Conservation (phyloP, 2,888 invertebrate genomes). For the Junonia oenone region DNA sequence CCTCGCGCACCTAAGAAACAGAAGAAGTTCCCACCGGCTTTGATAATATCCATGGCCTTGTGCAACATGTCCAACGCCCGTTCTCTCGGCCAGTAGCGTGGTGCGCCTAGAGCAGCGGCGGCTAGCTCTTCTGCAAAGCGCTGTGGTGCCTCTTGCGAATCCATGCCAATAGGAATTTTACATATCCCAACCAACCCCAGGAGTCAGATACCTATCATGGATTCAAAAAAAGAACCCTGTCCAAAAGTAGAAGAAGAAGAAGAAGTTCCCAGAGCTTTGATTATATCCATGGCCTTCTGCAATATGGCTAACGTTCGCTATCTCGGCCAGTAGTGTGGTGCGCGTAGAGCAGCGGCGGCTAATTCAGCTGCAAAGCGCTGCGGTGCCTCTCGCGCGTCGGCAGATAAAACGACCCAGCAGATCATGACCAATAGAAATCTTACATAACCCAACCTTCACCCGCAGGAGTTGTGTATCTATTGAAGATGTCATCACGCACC, state of each 20-base stretch:
- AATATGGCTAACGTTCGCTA: conserved; percentile 81
- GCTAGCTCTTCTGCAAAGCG: conserved; percentile 89
- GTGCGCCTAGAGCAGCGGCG: conserved; percentile 88
- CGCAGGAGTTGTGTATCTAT: too few species aligned
- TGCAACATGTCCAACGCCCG: conserved; percentile 82
- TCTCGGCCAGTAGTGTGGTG: conserved; percentile 90
- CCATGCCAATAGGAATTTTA: too few species aligned
- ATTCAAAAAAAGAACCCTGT: too few species aligned
- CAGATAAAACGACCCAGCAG: too few species aligned
- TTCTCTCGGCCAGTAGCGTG: conserved; percentile 88
- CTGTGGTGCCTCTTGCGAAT: conserved; percentile 89
- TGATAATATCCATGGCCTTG: conserved; percentile 81
- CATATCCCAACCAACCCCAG: too few species aligned
- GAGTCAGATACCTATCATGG: too few species aligned
- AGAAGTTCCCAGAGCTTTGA: conserved; percentile 61
- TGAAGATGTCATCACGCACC: too few species aligned
- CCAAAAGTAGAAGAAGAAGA: too few species aligned
- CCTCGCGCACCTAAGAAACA: too few species aligned
- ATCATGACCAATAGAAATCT: too few species aligned
- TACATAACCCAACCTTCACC: too few species aligned
- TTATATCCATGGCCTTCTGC: conserved; percentile 80
- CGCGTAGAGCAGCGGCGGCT: conserved; percentile 87
- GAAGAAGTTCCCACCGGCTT: conserved; percentile 50
- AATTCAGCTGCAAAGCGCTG: conserved; percentile 91
- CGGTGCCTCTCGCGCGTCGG: conserved; percentile 84